These are phyloP conservation scores for Megalurothrips usitatus DNA, from an alignment of 2,888 invertebrate species.

Conservation along the genomic window DNA sequence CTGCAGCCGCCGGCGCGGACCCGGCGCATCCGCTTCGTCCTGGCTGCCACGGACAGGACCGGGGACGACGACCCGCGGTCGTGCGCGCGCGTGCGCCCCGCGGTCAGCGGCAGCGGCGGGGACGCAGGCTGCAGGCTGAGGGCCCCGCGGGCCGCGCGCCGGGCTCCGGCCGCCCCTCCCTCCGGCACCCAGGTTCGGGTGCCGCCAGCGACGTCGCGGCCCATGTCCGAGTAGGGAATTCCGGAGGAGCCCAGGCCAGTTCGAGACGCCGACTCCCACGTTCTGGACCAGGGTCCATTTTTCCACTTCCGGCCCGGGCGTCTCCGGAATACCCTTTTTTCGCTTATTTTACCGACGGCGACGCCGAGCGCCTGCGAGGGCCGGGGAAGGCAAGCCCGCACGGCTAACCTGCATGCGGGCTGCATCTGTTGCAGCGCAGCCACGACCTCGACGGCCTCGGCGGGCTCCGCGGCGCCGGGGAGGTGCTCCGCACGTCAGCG, in stretches of 20 bases:
- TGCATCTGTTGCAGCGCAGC: slow-evolving; percentile 41
- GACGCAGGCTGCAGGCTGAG: slow-evolving; percentile 38
- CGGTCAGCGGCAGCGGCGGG: slow-evolving; percentile 27
- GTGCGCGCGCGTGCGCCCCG: slow-evolving; percentile 27
- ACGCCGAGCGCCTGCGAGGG: too few relatives aligned
- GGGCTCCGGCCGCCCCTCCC: slow-evolving; percentile 36
- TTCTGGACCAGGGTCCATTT: too few relatives aligned
- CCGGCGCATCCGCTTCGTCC: slow-evolving; percentile 14
- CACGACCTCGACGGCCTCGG: slow-evolving; percentile 31
- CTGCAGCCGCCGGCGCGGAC: not conserved
- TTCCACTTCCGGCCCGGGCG: too few relatives aligned
- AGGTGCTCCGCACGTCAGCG: slow-evolving; percentile 35
- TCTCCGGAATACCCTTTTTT: too few relatives aligned
- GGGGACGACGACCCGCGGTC: not conserved
- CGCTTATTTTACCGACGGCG: too few relatives aligned
- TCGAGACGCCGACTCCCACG: too few relatives aligned
- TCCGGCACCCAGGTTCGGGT: slow-evolving; percentile 43
- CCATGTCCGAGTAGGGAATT: too few relatives aligned
- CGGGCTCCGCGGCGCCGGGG: slow-evolving; percentile 31
- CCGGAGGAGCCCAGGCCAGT: too few relatives aligned
- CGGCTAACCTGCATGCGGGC: slow-evolving; percentile 30
- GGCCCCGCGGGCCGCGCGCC: slow-evolving; percentile 38
- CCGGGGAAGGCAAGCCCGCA: too few relatives aligned
- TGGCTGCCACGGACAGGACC: not conserved
- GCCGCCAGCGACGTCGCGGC: too few relatives aligned